Evolutionary conservation across 2,113 vertebrate species (phyloP).

Genomic region (Stomatorhinus ivindoensis): DNA sequence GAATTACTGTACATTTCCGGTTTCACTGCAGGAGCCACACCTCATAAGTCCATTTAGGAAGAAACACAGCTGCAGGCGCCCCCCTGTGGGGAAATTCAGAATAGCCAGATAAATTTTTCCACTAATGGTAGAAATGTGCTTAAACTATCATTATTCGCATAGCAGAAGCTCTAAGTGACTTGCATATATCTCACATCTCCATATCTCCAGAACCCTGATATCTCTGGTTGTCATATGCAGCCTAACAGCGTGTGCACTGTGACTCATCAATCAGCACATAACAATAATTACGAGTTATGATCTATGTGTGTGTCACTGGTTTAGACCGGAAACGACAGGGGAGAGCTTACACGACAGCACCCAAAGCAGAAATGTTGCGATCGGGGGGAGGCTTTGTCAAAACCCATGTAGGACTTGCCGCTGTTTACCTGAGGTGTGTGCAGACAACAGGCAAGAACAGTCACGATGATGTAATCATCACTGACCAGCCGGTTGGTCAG

Average conservation of each 20-base stretch:
- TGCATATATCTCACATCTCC: background rate
- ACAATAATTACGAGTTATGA: background rate
- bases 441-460: background rate
- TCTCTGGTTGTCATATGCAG: background rate
- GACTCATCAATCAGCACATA: background rate
- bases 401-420: background rate
- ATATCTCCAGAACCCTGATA: background rate
- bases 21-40: background rate
- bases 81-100: background rate
- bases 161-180: background rate
- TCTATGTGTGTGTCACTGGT: background rate
- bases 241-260: background rate
- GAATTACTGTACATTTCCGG: background rate
- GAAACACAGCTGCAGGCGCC: background rate
- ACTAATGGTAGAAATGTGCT: background rate
- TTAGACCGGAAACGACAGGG: background rate
- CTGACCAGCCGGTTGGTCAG: background rate
- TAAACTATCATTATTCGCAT: background rate
- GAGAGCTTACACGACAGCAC: background rate
- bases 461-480: background rate
- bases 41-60: background rate
- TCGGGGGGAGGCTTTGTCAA: background rate
- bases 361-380: background rate
- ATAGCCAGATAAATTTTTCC: background rate
- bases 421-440: background rate